Evolutionary conservation across 2,888 invertebrate genomes (phyloP).

Genomic region (Eupithecia exiguata): DNA sequence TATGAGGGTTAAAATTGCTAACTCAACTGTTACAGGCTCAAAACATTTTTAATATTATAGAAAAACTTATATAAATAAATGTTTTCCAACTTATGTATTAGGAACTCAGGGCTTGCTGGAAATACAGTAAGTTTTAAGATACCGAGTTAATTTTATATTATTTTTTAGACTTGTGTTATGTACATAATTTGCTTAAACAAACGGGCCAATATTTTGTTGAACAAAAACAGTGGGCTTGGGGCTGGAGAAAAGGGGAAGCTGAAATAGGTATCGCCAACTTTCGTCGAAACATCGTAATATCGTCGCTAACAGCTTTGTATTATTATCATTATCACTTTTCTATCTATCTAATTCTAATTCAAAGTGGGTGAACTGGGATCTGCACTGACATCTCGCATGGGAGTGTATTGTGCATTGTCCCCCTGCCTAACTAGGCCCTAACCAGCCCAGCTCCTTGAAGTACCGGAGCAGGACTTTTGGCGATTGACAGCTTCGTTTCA

Average conservation of each 20-base stretch:
- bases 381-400: no score
- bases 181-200: background rate
- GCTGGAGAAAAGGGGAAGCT: background rate
- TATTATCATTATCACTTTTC: background rate
- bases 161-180: background rate
- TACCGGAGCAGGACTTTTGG: no score
- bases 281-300: background rate
- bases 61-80: conserved; percentile 1
- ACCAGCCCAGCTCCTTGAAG: no score
- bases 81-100: background rate
- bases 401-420: no score
- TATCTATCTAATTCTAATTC: no score
- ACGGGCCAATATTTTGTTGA: background rate
- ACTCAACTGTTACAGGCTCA: background rate
- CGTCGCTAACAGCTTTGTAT: background rate
- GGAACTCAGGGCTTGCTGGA: background rate
- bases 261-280: background rate
- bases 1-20: background rate
- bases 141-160: background rate
- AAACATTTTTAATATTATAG: background rate
- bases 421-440: no score
- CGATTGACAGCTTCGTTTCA: no score
- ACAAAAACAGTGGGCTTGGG: background rate
- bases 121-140: background rate
- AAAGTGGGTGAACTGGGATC: no score